Evolutionary conservation across 1,140 invertebrate species (phyloP), one percentile per base, ranked within the genome.

Genomic region (Euura saliciscinereae): DNA sequence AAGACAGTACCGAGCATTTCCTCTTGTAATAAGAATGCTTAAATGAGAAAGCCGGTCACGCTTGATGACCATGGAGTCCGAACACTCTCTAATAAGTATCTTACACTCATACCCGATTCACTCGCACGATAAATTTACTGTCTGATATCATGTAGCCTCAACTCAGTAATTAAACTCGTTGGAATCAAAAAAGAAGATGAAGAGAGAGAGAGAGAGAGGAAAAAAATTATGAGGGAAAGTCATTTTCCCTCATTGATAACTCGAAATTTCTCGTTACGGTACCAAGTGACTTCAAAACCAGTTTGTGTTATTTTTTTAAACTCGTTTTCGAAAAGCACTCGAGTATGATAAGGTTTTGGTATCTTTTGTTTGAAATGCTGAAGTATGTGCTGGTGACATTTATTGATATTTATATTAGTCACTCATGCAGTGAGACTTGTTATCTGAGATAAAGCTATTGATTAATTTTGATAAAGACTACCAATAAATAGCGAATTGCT

Each of bases 31-130:
- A 83, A 83, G 82, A 84, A 83, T 79, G 81, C 73, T 78, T 78
- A 82, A 74, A 83, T 82, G 85, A 85, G 86, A 87, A 87, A 87
- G 86, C 85, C 85, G 85, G 85, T 87, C 86, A 87, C 85, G 85
- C 83, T 79, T 75, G 83, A 76, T 85, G 83, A 80, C 84, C 84
- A 88, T 86, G 84, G 82, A 88, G 86, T 88, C 84, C 85, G 84
- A 84, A 84, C 81, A 85, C 85, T 87, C 85, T 87, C 85, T 87
- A 87, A 87, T 82, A 84, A 86, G 83, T 74, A 81, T 82, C 81
- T 82, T 82, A 84, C 79, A 77, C 80, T 79, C 78, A 64, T 43
- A 11, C 13, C 51, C 13, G 51, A 59, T 59, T 59, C 51, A 59
- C 51, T 59, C 69, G 65, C 71, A 74, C 78, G 73, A 83, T 82